A percentile compares a stretch with the other conserved stretches of the same genome.
These are phyloP conservation scores for Dromius quadrimaculatus DNA, from an alignment of 2,888 invertebrate species.

Conservation along the genomic window DNA sequence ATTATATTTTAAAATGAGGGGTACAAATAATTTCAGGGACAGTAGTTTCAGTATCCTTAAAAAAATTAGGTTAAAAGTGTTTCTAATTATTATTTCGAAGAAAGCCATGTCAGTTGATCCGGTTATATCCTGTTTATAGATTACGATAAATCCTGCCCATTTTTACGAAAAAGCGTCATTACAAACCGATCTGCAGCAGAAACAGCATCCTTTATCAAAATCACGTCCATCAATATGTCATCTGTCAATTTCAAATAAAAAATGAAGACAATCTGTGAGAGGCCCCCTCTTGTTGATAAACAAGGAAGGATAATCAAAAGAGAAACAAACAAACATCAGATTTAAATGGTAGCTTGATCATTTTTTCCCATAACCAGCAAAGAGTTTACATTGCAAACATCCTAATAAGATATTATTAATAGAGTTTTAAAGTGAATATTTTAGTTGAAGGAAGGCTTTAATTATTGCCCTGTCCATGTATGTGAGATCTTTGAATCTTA, in stretches of 20 bases:
- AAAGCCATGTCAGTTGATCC: too few relatives aligned
- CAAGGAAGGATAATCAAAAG: constrained; percentile 39
- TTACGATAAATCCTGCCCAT: too few relatives aligned
- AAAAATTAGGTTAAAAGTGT: too few relatives aligned
- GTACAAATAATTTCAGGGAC: too few relatives aligned
- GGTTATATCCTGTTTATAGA: too few relatives aligned
- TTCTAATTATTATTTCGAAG: too few relatives aligned
- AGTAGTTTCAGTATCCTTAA: too few relatives aligned
- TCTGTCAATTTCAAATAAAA: constrained; percentile 26
- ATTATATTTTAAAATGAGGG: too few relatives aligned
- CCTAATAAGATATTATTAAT: constrained; percentile 23
- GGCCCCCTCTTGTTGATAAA: constrained; percentile 37
- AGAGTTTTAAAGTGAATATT: not conserved
- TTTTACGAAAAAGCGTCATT: too few relatives aligned
- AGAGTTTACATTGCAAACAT: constrained; percentile 38
- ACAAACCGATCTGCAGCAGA: not conserved
- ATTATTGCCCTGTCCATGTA: constrained; percentile 23
- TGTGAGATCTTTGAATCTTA: not conserved
- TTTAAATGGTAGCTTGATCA: constrained; percentile 38
- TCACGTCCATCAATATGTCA: constrained; percentile 21
- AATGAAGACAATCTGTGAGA: constrained; percentile 24
- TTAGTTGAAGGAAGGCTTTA: not conserved
- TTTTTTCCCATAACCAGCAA: constrained; percentile 36
- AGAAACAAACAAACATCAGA: constrained; percentile 37
- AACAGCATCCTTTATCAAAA: constrained; percentile 29